phyloP scores from a whole-genome alignment of 92 coral and sea anemone species.

The Hydrozoanthus gracilis region DNA sequence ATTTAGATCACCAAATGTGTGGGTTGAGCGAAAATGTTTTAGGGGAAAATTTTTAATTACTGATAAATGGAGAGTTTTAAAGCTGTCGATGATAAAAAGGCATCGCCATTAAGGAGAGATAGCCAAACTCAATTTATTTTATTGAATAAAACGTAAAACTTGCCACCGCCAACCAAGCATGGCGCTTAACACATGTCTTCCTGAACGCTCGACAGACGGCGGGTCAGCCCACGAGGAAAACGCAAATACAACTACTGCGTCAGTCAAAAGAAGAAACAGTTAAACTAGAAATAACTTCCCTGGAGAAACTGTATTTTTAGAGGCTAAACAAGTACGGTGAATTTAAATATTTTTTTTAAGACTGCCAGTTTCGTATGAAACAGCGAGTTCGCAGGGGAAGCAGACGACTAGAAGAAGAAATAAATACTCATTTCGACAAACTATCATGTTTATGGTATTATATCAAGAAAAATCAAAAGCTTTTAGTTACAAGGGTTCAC shows the following conservation, averaged over 20 bases:
- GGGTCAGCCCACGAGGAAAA: not conserved
- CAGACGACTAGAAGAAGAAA: not conserved
- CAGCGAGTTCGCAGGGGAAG: too few species aligned
- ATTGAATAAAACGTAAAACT: conserved; percentile 1
- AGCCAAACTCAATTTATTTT: conserved; percentile 34
- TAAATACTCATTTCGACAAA: not conserved
- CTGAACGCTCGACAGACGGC: not conserved
- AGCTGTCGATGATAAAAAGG: not conserved
- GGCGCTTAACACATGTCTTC: conserved; percentile 6
- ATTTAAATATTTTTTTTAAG: not conserved
- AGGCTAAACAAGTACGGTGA: not conserved
- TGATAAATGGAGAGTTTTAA: not conserved
- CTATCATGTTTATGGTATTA: not conserved
- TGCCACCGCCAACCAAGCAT: not conserved
- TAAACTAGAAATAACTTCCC: not conserved
- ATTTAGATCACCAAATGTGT: not conserved
- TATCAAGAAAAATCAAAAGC: not conserved
- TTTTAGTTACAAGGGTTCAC: not conserved
- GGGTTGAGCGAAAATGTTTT: conserved; percentile 16
- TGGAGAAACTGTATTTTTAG: not conserved
- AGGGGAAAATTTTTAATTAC: not conserved
- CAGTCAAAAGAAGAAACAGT: not conserved
- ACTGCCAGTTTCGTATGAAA: too few species aligned
- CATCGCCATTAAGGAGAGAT: conserved; percentile 1
- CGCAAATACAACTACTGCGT: not conserved